Percentiles rank a stretch among this genome's conserved stretches.
Evolutionary conservation across 2,113 vertebrate genomes (phyloP).

Genomic region (Sinocyclocheilus anophthalmus): DNA sequence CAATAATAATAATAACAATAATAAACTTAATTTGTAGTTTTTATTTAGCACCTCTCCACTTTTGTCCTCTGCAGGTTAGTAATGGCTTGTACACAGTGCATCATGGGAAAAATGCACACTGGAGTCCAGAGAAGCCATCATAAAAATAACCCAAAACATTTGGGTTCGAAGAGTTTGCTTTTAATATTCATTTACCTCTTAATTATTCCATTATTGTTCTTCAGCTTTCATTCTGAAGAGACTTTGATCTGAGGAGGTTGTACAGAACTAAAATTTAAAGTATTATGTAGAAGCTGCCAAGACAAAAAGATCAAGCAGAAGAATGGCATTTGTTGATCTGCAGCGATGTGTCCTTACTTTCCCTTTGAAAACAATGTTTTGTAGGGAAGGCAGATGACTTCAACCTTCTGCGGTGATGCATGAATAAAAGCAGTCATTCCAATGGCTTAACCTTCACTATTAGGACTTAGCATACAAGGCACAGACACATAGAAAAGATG

Average conservation of each 20-base stretch:
- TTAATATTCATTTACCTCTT: conserved; percentile 73
- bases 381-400: conserved; percentile 42
- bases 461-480: conserved; percentile 32
- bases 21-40: background rate
- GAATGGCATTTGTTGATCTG: conserved; percentile 26
- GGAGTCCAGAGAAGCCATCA: conserved; percentile 72
- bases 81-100: conserved; percentile 64
- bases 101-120: conserved; percentile 70
- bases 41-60: background rate
- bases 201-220: conserved; percentile 75
- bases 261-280: conserved; percentile 66
- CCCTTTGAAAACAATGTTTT: conserved; percentile 29
- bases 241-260: conserved; percentile 70
- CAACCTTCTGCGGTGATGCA: conserved; percentile 21
- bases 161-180: conserved; percentile 70
- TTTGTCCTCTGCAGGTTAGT: background rate
- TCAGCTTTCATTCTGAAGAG: conserved; percentile 66
- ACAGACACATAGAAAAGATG: conserved; percentile 42
- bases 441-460: conserved; percentile 43
- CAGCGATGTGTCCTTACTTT: background rate
- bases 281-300: conserved; percentile 73
- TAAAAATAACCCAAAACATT: conserved; percentile 75
- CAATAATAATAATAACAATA: background rate
- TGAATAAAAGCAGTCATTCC: conserved; percentile 46
- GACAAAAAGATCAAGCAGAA: conserved; percentile 25